A percentile compares a stretch with the other conserved stretches of the same genome.
These are phyloP conservation scores for Eutrigla gurnardus DNA, from an alignment of 2,797 vertebrate species.

Conservation along the genomic window DNA sequence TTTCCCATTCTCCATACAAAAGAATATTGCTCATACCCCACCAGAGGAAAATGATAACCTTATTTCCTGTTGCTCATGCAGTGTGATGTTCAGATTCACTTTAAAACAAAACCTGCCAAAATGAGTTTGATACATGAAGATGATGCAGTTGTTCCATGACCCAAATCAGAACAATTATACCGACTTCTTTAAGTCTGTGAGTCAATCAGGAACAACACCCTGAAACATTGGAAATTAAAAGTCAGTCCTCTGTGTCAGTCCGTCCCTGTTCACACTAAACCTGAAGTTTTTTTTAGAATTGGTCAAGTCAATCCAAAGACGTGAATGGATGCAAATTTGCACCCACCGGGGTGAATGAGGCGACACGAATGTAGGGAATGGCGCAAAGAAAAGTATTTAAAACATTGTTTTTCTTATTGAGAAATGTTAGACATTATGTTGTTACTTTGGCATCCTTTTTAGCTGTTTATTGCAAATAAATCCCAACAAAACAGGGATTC, in stretches of 20 bases:
- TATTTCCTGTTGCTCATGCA: conserved; percentile 10
- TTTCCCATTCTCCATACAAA: conserved; percentile 16
- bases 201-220: conserved; percentile 52
- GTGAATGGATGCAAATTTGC: too few species aligned
- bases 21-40: conserved; percentile 33
- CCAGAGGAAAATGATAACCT: conserved; percentile 17
- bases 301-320: too few species aligned
- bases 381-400: too few species aligned
- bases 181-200: conserved; percentile 7
- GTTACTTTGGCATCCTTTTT: too few species aligned
- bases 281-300: too few species aligned
- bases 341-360: too few species aligned
- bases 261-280: conserved; percentile 9
- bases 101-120: conserved; percentile 38
- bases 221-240: conserved; percentile 54
- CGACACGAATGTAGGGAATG: too few species aligned
- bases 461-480: too few species aligned
- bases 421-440: too few species aligned
- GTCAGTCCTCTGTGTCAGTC: conserved; percentile 33
- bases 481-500: too few species aligned
- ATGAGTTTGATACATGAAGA: conserved; percentile 9
- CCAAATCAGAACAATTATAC: conserved; percentile 5
- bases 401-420: too few species aligned
- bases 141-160: not conserved
- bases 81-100: conserved; percentile 23